Base-by-base conservation (phyloP, 2,888 invertebrate species). In the Stramonita haemastoma region DNA sequence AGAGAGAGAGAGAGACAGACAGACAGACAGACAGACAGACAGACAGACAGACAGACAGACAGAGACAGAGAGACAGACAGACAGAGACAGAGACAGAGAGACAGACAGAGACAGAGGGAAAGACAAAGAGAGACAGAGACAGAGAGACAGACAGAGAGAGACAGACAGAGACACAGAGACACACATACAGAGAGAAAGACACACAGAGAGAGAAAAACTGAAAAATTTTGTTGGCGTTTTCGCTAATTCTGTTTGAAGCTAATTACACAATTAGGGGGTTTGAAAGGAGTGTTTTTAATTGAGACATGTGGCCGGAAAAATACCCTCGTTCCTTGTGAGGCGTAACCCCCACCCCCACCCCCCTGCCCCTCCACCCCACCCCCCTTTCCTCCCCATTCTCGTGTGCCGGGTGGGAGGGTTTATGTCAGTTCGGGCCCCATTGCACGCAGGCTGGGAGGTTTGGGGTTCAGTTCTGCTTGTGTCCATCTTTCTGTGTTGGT, bases 131-230 rank as follows among this genome's bases (percentile, higher is more conserved):
- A 66, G 66, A 66, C 19, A 66, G 66, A 66, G 66, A 66, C 5
- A 66, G 5, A 66, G 66, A 66, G 5, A 66, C 1, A 66, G n/a
- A 60, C 13, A 86, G 22, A 86, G 57, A 46, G 6, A n/a, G 86
- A 56, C 57, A 86, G 86, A 86, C 57, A 86, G 86, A 86, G 56
- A 86, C 56, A 86, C 56, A 86, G 87, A 87, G 60, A 87, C 13
- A 87, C 32, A 87, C 13, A 87, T 34, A 87, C 13, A 87, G 36
- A 87, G 29, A n/a, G 2, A 22, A 4, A 11, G 29, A 22, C 1
- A 34, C 29, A 17, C 0, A 29, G 87, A 15, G 57, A 46, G 57
- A n/a, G n/a, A 46, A 22, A 60, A n/a, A n/a, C 32, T 77, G 6
- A 1, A 2, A 29, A 22, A 2, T 6, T 77, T n/a, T n/a, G 22